Percentiles rank a stretch among this genome's conserved stretches.
Evolutionary conservation across 1,140 invertebrate genomes (phyloP).

Genomic region (Cyclina sinensis): DNA sequence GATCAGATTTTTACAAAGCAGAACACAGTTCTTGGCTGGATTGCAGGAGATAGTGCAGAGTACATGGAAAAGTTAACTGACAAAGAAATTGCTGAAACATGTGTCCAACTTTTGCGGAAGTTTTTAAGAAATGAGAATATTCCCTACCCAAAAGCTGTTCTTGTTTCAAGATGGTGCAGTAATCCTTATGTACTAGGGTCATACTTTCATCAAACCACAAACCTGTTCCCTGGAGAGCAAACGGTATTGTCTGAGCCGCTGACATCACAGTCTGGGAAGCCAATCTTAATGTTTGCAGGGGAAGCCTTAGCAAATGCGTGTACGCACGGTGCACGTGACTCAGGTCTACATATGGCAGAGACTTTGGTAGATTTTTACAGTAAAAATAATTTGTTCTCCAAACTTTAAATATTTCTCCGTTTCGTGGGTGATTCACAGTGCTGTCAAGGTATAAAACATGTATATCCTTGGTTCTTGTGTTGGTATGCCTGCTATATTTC

Average conservation of each 20-base stretch:
- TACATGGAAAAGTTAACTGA: constrained; percentile 48
- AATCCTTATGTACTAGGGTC: constrained; percentile 40
- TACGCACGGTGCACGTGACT: constrained; percentile 46
- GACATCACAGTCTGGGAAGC: not conserved
- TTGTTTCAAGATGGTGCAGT: constrained; percentile 48
- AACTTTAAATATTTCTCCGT: not conserved
- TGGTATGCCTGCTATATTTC: too few relatives aligned
- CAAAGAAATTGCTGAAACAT: constrained; percentile 42
- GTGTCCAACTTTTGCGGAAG: constrained; percentile 15
- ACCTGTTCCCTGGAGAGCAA: constrained; percentile 19
- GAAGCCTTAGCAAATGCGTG: constrained; percentile 32
- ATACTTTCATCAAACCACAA: constrained; percentile 18
- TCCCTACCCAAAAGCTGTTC: not conserved
- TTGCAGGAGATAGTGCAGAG: constrained; percentile 43
- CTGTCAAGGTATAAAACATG: too few relatives aligned
- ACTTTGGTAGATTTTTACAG: constrained; percentile 5
- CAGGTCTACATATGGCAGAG: constrained; percentile 13
- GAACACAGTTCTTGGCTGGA: constrained; percentile 27
- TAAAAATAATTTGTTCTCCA: not conserved
- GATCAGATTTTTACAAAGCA: constrained; percentile 41
- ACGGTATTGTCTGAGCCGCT: constrained; percentile 20
- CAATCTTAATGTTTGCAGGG: constrained; percentile 44
- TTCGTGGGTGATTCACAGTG: too few relatives aligned
- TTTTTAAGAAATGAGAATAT: constrained; percentile 18
- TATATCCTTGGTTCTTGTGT: too few relatives aligned